Evolutionary conservation across 2,888 invertebrate species (phyloP).

Genomic region (Andrena haemorrhoa): DNA sequence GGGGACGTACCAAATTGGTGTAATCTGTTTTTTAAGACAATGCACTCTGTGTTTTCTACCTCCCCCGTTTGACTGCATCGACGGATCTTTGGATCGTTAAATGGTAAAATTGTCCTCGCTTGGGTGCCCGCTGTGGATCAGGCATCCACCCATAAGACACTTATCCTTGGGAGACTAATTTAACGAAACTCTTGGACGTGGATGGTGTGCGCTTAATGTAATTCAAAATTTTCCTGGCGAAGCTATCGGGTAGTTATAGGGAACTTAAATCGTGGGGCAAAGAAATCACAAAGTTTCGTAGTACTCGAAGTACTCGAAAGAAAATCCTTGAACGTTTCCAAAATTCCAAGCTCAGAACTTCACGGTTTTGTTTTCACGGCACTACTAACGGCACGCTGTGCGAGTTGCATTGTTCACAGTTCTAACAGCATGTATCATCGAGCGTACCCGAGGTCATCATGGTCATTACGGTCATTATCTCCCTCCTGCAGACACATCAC

Average conservation of each 20-base stretch:
- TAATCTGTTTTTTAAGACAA: neutral
- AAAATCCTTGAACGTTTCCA: neutral
- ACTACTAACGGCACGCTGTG: constrained; percentile 1
- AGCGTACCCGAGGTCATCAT: constrained; percentile 7
- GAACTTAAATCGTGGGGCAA: no score
- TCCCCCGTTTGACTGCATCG: neutral
- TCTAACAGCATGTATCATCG: constrained; percentile 17
- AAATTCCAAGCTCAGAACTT: neutral
- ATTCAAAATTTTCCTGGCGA: neutral
- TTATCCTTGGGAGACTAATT: neutral
- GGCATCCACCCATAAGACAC: neutral
- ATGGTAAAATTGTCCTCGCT: constrained; percentile 43
- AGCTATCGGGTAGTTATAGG: neutral
- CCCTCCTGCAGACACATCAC: neutral
- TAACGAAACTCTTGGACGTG: neutral
- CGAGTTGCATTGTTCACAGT: neutral
- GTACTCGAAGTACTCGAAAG: no score
- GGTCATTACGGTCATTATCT: constrained; percentile 6
- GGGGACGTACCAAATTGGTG: neutral
- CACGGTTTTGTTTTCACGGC: neutral
- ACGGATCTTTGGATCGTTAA: constrained; percentile 53
- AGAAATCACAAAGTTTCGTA: no score
- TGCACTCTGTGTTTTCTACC: neutral
- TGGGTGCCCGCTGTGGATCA: constrained; percentile 2
- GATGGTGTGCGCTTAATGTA: neutral